Base-by-base conservation (phyloP, 2,113 vertebrate species). In the Cynocephalus volans region DNA sequence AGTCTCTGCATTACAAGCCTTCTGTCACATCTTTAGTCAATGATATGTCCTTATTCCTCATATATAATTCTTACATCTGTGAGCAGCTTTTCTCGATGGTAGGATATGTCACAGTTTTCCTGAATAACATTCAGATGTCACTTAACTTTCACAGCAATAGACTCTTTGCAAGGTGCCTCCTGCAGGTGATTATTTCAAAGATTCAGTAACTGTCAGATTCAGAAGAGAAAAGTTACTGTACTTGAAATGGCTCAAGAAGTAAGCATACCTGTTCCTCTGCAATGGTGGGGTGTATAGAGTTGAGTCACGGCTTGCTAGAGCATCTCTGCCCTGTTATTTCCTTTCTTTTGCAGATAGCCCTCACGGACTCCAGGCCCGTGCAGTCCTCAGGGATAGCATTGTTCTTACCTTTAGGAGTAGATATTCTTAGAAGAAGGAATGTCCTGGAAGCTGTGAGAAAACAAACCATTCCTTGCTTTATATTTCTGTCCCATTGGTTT, bases 11-110 rank as follows among this genome's bases (percentile, higher is more conserved):
- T 67, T 48, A 10, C 33, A 48, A 50, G 85, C 50, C 12, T 54
- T 28, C n/a, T 24, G 3, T 36, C 48, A 62, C 50, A 8, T 36
- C 45, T 89, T 50, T 72, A 79, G 14, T 85, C 77, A 82, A 0
- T 54, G 52, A 28, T 48, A 17, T 17, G 14, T 52, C 13, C 7
- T 79, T 70, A 26, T 36, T 24, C 12, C 11, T 19, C 65, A 1
- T 2, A 1, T 64, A 31, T 67, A n/a, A 70, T 28, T 83, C 88
- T 67, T 65, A 80, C 6, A 58, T 93, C n/a, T 62, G 31, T 24
- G 41, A 91, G n/a, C 56, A 88, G 84, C 33, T 45, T 65, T 90
- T 88, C 79, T 85, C 88, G 70, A 64, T 75, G 69, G 65, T n/a
- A 36, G 72, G 17, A 23, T 36, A 1, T 70, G 54, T 72, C 92